Evolutionary conservation across 1,140 invertebrate species (phyloP).

Genomic region (Mya arenaria): DNA sequence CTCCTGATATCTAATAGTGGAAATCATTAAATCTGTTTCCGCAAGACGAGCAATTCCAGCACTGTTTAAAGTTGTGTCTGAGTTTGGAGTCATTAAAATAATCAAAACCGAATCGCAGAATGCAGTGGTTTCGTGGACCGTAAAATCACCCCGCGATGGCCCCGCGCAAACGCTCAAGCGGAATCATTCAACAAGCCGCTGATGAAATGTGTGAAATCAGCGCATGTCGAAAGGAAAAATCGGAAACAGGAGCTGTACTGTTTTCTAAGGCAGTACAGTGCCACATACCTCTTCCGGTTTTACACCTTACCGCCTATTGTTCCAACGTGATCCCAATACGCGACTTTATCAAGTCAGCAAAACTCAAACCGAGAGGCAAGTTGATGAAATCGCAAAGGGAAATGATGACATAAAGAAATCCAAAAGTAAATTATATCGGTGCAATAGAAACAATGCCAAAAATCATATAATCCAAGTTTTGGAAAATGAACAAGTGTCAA

Average conservation of each 20-base stretch:
- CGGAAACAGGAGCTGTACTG: constrained; percentile 54
- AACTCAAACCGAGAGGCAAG: too few relatives aligned
- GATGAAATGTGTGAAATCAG: constrained; percentile 52
- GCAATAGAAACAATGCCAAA: too few relatives aligned
- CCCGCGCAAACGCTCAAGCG: constrained; percentile 53
- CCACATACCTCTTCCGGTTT: too few relatives aligned
- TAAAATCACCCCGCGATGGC: constrained; percentile 50
- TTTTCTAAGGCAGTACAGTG: constrained; percentile 52
- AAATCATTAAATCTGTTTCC: constrained; percentile 41
- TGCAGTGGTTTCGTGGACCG: not conserved
- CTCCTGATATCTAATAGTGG: constrained; percentile 64
- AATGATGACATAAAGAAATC: too few relatives aligned
- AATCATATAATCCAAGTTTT: too few relatives aligned
- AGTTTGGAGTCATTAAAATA: constrained; percentile 29
- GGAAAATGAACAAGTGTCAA: too few relatives aligned
- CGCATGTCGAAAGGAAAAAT: constrained; percentile 45
- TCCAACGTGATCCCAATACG: too few relatives aligned
- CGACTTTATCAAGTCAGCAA: too few relatives aligned
- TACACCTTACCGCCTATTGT: too few relatives aligned
- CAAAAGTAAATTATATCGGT: too few relatives aligned
- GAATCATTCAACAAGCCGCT: constrained; percentile 60
- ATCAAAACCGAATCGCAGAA: constrained; percentile 53
- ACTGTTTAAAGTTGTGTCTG: not conserved
- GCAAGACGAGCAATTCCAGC: not conserved
- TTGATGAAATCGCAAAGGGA: too few relatives aligned